These are phyloP conservation scores for Agonopterix alstromeriana DNA, from an alignment of 2,888 invertebrate species.

Conservation along the genomic window DNA sequence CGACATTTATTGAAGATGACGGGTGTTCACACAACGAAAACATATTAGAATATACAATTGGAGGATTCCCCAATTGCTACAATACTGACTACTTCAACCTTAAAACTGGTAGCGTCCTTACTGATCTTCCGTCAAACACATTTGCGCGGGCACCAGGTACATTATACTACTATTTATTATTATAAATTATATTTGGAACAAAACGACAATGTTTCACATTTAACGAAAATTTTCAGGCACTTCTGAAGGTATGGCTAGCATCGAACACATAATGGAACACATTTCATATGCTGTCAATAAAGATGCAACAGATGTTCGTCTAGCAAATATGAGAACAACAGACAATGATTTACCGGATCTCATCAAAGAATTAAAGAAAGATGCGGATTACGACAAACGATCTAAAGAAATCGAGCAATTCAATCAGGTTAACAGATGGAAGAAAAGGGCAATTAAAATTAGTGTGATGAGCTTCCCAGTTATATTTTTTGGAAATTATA, in stretches of 20 bases:
- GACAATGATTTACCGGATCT: constrained; percentile 67
- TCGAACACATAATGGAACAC: constrained; percentile 83
- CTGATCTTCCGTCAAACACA: constrained; percentile 82
- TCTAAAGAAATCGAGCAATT: constrained; percentile 69
- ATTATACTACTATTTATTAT: neutral
- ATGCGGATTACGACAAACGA: constrained; percentile 74
- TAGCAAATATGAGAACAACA: constrained; percentile 69
- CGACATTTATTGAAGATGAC: constrained; percentile 60
- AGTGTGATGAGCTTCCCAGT: constrained; percentile 82
- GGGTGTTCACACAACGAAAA: constrained; percentile 72
- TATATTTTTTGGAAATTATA: constrained; percentile 70
- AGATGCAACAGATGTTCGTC: constrained; percentile 77
- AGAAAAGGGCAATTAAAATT: constrained; percentile 81
- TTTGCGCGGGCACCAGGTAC: constrained; percentile 82
- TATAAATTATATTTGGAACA: neutral
- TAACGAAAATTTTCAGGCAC: constrained; percentile 45
- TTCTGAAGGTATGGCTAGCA: constrained; percentile 75
- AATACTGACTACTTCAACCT: constrained; percentile 69
- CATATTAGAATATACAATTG: constrained; percentile 34
- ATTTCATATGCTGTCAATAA: constrained; percentile 74
- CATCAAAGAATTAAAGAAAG: constrained; percentile 69
- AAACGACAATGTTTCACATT: too few relatives aligned
- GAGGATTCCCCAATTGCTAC: constrained; percentile 76
- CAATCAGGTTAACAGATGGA: constrained; percentile 84
- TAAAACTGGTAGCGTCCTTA: constrained; percentile 60